A percentile compares a stretch with the other conserved stretches of the same genome.
Evolutionary conservation across 2,113 vertebrate genomes (phyloP).

Genomic region (Pluvialis apricaria): DNA sequence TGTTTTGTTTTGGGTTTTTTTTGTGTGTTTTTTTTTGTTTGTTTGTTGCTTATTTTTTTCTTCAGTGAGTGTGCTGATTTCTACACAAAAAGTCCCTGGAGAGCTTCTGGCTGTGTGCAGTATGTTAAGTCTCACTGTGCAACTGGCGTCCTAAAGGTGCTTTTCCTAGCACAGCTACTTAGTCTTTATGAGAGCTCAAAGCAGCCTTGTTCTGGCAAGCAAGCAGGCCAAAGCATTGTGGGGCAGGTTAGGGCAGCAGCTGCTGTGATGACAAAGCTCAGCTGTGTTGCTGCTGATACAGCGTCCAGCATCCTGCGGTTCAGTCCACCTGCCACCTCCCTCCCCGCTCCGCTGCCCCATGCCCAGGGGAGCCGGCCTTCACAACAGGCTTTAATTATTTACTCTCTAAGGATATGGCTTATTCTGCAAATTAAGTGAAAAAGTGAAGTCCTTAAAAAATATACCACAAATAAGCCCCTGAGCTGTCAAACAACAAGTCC

Average conservation of each 20-base stretch:
- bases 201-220: conserved; percentile 45
- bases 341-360: background rate
- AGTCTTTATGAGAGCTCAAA: conserved; percentile 2
- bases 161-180: background rate
- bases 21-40: background rate
- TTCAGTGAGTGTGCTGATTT: background rate
- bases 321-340: conserved; percentile 38
- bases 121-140: background rate
- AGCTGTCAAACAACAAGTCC: conserved; percentile 51
- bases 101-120: background rate
- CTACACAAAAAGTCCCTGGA: background rate
- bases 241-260: conserved; percentile 25
- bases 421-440: conserved; percentile 51
- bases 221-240: background rate
- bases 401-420: conserved; percentile 4
- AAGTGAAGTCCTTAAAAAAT: conserved; percentile 38
- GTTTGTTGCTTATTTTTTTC: background rate
- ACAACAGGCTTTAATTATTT: conserved; percentile 37
- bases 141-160: background rate
- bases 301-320: background rate
- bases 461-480: conserved; percentile 35
- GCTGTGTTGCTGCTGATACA: conserved; percentile 43
- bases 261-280: conserved; percentile 22
- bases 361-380: background rate
- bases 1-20: background rate